Base-by-base conservation (phyloP, 2,888 invertebrate species). In the Plagodis dolabraria region DNA sequence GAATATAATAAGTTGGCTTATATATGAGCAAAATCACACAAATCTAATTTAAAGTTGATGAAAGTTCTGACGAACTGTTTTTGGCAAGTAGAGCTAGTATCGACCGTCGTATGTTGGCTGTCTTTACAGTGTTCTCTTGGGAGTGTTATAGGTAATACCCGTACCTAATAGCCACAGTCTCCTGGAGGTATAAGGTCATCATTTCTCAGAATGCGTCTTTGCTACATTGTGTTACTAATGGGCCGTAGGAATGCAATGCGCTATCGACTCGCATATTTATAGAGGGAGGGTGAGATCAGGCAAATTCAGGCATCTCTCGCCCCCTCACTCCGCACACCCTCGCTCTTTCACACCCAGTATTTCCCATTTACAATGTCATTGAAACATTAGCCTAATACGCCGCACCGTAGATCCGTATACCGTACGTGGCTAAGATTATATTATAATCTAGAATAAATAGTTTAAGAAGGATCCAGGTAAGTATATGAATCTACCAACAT, bases 231-330 rank as follows among this genome's bases (percentile, higher is more conserved):
- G 6, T 43, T 44, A 22, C 43, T 47, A 8, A 33, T 68, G 64
- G 70, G 75, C 59, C 71, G 74, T 71, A 72, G 75, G 75, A 76
- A 78, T 78, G 74, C 75, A 74, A 77, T 79, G 80, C 75, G 78
- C 75, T 84, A 82, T 85, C 80, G 83, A 84, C 80, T 84, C 69
- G 75, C 74, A 78, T 81, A 84, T 83, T 82, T 85, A 83, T 81
- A 80, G 79, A 75, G 77, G 76, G 75, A 72, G 77, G 66, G 70
- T 63, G 72, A 72, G 74, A 79, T 72, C 67, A 76, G 71, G 64
- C 69, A 65, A 63, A 60, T 57, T 64, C 61, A 52, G 61, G 64
- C 54, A 56, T 50, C 52, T 40, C 54, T 50, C 55, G 1, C 53
- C 47, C 34, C 9, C 49, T 57, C 12, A 47, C 53, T 61, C 58